phyloP scores from a whole-genome alignment of 1,140 invertebrate species.

The Ephestia elutella region DNA sequence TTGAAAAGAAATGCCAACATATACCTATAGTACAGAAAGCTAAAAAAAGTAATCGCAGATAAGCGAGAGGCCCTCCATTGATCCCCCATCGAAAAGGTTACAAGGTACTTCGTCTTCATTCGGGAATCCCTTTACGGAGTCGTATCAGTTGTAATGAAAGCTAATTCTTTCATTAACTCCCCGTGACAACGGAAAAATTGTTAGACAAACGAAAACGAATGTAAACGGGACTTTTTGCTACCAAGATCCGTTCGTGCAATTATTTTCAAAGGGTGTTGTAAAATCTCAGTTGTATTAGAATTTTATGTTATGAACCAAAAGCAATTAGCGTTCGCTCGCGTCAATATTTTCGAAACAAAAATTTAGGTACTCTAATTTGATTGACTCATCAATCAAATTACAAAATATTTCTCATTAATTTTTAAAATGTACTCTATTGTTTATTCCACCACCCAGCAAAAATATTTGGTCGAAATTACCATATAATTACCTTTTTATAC shows the following conservation, averaged over 20 bases:
- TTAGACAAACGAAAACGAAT: conserved; percentile 63
- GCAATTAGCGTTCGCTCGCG: too few relatives aligned
- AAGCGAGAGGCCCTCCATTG: conserved; percentile 41
- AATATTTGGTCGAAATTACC: too few relatives aligned
- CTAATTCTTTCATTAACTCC: conserved; percentile 73
- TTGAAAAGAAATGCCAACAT: neutral
- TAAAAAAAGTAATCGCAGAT: conserved; percentile 56
- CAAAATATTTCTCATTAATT: too few relatives aligned
- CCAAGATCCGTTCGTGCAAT: neutral
- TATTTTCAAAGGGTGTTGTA: too few relatives aligned
- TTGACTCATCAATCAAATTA: too few relatives aligned
- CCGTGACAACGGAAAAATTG: conserved; percentile 67
- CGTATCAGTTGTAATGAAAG: conserved; percentile 71
- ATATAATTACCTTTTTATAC: too few relatives aligned
- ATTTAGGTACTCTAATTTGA: too few relatives aligned
- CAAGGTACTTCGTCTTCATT: conserved; percentile 61
- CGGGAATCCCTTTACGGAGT: conserved; percentile 67
- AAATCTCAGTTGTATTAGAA: too few relatives aligned
- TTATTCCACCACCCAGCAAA: too few relatives aligned
- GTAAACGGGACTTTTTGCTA: conserved; percentile 13
- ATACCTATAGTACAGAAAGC: conserved; percentile 5
- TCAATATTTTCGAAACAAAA: too few relatives aligned
- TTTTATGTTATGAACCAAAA: too few relatives aligned
- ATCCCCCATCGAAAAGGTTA: conserved; percentile 52
- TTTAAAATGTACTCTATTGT: too few relatives aligned